Evolutionary conservation across 2,113 vertebrate species (phyloP).

Genomic region (Mesoclemmys tuberculata): DNA sequence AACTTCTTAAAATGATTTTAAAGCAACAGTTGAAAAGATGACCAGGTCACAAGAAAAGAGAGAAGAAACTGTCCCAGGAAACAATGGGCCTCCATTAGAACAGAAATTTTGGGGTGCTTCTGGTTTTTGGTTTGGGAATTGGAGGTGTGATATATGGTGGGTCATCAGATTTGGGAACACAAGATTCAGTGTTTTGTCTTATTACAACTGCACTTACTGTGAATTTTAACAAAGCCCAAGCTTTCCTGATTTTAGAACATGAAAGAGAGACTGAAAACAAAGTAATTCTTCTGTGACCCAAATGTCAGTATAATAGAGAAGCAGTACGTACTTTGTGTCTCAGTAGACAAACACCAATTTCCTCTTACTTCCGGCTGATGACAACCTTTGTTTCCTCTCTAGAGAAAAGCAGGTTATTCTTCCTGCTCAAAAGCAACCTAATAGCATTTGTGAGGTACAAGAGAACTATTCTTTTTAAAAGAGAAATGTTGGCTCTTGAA

Average conservation of each 20-base stretch:
- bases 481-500: not conserved
- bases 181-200: not conserved
- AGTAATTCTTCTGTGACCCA: not conserved
- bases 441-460: not conserved
- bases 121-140: not conserved
- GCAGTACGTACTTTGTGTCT: not conserved
- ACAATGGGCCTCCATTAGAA: not conserved
- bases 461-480: not conserved
- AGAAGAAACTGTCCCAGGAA: not conserved
- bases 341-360: not conserved
- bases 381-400: accelerated
- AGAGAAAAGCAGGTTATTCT: not conserved
- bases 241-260: not conserved
- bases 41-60: not conserved
- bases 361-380: not conserved
- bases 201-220: not conserved
- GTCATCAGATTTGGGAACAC: not conserved
- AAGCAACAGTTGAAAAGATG: not conserved
- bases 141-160: not conserved
- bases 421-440: not conserved
- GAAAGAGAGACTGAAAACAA: not conserved
- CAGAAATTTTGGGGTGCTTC: not conserved
- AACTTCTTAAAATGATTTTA: not conserved
- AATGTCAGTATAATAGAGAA: not conserved
- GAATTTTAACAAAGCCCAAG: not conserved